Evolutionary conservation across 2,797 vertebrate genomes (phyloP).

Genomic region (Ataeniobius toweri): DNA sequence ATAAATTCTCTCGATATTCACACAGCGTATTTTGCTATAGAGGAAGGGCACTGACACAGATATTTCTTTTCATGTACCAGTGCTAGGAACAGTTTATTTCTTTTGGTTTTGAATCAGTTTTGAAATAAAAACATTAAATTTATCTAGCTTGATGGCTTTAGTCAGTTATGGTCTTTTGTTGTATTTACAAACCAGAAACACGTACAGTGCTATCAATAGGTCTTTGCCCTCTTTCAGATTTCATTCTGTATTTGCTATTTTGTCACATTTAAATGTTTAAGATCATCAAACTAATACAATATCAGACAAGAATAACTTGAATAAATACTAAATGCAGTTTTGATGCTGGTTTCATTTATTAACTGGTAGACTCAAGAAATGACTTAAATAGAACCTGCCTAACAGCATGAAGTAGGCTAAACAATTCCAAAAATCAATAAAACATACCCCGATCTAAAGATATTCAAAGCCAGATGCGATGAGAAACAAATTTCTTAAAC

Average conservation of each 20-base stretch:
- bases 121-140: not conserved
- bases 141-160: not conserved
- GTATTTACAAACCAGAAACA: not conserved
- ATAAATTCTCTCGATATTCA: not conserved
- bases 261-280: not conserved
- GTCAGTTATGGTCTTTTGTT: not conserved
- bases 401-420: not conserved
- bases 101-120: not conserved
- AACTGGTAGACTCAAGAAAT: not conserved
- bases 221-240: not conserved
- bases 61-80: slow-evolving; percentile 2
- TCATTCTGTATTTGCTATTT: not conserved
- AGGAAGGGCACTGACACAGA: not conserved
- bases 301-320: not conserved
- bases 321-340: not conserved
- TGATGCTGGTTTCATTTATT: not conserved
- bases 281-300: not conserved
- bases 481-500: not conserved
- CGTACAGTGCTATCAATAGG: not conserved
- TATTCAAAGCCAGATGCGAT: not conserved
- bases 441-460: not conserved
- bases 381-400: too few species aligned
- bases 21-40: not conserved
- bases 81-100: not conserved
- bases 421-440: not conserved